These are phyloP conservation scores for Epinotia ramella DNA, from an alignment of 2,888 invertebrate genomes.

Conservation along the genomic window DNA sequence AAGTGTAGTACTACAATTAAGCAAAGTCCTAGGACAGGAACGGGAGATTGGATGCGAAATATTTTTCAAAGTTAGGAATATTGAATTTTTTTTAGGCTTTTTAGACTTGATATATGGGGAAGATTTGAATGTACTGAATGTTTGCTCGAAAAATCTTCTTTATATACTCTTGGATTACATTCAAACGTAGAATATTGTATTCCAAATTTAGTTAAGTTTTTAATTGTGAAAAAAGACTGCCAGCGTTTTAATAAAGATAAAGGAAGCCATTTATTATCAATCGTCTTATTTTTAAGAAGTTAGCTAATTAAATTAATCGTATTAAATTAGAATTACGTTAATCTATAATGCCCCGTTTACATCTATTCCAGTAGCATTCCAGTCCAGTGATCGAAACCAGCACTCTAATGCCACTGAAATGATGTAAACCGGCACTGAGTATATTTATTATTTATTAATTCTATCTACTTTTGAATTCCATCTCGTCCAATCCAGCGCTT, in stretches of 20 bases:
- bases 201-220: constrained; percentile 35
- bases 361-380: no score
- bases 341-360: no score
- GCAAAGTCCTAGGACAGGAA: constrained; percentile 20
- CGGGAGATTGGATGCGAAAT: background rate
- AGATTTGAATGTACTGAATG: constrained; percentile 68
- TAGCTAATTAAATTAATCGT: no score
- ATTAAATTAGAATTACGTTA: no score
- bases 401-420: no score
- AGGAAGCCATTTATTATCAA: constrained; percentile 20
- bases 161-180: constrained; percentile 57
- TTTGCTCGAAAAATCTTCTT: constrained; percentile 48
- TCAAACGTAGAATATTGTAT: constrained; percentile 54
- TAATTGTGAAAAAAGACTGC: constrained; percentile 16
- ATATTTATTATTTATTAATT: no score
- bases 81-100: constrained; percentile 54
- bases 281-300: background rate
- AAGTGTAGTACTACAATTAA: constrained; percentile 46
- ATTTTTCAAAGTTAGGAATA: constrained; percentile 48
- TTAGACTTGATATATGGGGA: constrained; percentile 56
- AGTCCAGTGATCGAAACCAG: no score
- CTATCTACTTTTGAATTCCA: no score
- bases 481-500: no score
- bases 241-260: constrained; percentile 28
- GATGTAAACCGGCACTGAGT: no score